A percentile compares a stretch with the other conserved stretches of the same genome.
Conservation (phyloP, 92 coral and sea anemone genomes). For the Parazoanthus darwini region DNA sequence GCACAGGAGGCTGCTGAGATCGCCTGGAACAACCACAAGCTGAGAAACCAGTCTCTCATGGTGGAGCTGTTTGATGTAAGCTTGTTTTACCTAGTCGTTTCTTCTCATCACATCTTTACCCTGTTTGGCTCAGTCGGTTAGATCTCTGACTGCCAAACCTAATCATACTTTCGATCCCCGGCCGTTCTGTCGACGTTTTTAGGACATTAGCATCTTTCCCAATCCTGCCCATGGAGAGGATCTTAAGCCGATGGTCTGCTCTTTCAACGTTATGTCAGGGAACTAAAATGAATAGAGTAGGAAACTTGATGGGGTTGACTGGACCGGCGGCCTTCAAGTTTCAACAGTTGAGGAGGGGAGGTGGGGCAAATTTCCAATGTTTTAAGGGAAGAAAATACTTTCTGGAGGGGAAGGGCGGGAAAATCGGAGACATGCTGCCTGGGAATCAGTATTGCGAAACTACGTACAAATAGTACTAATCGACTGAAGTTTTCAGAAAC, state of each 20-base stretch:
- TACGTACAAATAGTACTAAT: too few species aligned
- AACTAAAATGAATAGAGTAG: background rate
- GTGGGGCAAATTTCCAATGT: too few species aligned
- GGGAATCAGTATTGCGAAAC: too few species aligned
- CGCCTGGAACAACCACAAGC: slow-evolving; percentile 94
- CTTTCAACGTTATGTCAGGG: too few species aligned
- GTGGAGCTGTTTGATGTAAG: slow-evolving; percentile 94
- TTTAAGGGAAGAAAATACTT: too few species aligned
- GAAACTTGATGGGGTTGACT: too few species aligned
- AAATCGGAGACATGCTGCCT: too few species aligned
- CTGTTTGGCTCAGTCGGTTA: background rate
- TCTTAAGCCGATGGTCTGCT: background rate
- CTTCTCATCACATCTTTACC: background rate
- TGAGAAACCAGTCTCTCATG: slow-evolving; percentile 82
- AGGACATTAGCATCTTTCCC: background rate
- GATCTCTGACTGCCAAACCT: too few species aligned
- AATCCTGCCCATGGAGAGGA: background rate
- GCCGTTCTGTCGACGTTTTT: background rate
- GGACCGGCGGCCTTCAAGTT: too few species aligned
- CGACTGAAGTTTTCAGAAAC: too few species aligned
- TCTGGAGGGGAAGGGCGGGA: too few species aligned
- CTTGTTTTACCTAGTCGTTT: background rate
- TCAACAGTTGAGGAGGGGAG: too few species aligned
- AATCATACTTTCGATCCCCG: background rate
- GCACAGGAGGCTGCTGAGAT: slow-evolving; percentile 75